Conservation (phyloP, 2,113 vertebrate species). For the Brachirus orientalis region DNA sequence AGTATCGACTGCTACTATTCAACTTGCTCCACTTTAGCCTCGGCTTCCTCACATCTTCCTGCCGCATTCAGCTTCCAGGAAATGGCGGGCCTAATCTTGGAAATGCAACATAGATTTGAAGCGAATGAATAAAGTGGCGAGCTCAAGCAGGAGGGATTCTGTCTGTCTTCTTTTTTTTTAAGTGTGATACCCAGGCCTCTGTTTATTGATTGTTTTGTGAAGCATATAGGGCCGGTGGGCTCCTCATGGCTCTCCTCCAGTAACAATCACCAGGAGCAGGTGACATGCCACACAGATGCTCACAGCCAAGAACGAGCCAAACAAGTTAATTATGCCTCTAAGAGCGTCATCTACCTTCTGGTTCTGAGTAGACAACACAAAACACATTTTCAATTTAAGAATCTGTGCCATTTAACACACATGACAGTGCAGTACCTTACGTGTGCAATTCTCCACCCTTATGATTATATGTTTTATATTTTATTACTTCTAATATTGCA, state of each 20-base stretch:
- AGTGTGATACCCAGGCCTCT: slow-evolving; percentile 47
- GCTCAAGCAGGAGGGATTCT: slow-evolving; percentile 56
- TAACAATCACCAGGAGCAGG: slow-evolving; percentile 66
- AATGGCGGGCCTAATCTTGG: slow-evolving; percentile 46
- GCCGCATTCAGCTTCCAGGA: slow-evolving; percentile 46
- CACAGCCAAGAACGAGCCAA: slow-evolving; percentile 55
- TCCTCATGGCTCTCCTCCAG: slow-evolving; percentile 65
- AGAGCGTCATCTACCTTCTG: slow-evolving; percentile 63
- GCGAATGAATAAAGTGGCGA: slow-evolving; percentile 36
- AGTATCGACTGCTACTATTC: slow-evolving; percentile 4
- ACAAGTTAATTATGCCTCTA: slow-evolving; percentile 73
- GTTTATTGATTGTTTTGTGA: slow-evolving; percentile 72
- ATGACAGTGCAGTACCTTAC: too few relatives aligned
- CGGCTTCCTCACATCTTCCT: slow-evolving; percentile 17
- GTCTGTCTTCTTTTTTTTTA: slow-evolving; percentile 36
- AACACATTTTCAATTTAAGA: too few relatives aligned
- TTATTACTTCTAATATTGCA: too few relatives aligned
- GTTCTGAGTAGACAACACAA: not conserved
- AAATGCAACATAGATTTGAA: slow-evolving; percentile 35
- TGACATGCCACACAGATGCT: slow-evolving; percentile 64
- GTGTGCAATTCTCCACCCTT: too few relatives aligned
- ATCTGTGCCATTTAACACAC: too few relatives aligned
- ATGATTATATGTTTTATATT: too few relatives aligned
- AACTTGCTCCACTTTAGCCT: slow-evolving; percentile 24
- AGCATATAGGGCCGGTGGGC: slow-evolving; percentile 38